phyloP scores from a whole-genome alignment of 1,140 invertebrate genomes.

The Chionoecetes opilio region DNA sequence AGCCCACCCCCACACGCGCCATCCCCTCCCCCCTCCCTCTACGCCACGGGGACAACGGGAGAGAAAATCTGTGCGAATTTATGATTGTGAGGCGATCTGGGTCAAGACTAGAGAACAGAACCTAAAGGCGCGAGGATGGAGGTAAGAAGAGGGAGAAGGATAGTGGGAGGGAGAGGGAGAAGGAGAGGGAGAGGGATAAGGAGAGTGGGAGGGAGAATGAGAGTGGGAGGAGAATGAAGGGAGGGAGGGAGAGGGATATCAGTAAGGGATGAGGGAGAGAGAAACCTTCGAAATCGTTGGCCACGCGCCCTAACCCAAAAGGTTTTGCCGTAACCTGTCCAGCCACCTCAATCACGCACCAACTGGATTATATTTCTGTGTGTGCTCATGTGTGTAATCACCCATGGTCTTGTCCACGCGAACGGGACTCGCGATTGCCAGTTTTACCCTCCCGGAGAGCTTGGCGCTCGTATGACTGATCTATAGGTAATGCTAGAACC shows the following conservation, averaged over 20 bases:
- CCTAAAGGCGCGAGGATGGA: too few relatives aligned
- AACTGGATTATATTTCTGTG: neutral
- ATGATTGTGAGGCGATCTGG: neutral
- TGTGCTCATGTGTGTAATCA: too few relatives aligned
- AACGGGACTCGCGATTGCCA: too few relatives aligned
- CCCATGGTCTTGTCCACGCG: too few relatives aligned
- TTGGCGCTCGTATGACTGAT: too few relatives aligned
- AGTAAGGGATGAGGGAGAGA: neutral
- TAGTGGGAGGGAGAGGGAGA: neutral
- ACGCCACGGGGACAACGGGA: neutral
- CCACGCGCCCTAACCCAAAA: slow-evolving; percentile 33
- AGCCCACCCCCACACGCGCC: neutral
- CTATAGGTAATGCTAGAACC: too few relatives aligned
- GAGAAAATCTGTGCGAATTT: neutral
- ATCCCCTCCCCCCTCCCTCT: neutral
- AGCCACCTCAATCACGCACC: neutral
- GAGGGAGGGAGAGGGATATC: neutral
- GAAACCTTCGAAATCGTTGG: too few relatives aligned
- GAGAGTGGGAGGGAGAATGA: neutral
- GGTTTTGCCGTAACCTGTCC: too few relatives aligned
- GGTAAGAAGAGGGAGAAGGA: neutral
- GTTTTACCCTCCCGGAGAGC: too few relatives aligned
- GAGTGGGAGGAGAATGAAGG: slow-evolving; percentile 6
- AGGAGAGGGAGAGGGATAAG: neutral
- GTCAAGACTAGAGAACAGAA: neutral